phyloP scores from a whole-genome alignment of 2,888 invertebrate genomes.

The Chalcosyrphus nemorum region DNA sequence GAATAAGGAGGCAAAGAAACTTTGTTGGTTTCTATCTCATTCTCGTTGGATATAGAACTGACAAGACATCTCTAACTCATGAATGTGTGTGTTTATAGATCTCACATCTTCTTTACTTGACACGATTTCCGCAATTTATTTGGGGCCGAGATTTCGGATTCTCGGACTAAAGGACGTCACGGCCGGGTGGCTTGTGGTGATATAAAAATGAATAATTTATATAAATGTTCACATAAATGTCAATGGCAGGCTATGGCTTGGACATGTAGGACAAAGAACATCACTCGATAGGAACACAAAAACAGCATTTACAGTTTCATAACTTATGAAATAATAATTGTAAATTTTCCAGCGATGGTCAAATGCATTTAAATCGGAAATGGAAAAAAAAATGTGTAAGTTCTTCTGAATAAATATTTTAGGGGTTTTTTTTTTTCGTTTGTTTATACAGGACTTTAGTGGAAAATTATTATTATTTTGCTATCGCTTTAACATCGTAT shows the following conservation, averaged over 20 bases:
- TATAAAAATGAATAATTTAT: slow-evolving; percentile 69
- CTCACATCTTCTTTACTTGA: slow-evolving; percentile 53
- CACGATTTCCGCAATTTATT: slow-evolving; percentile 62
- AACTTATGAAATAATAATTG: slow-evolving; percentile 32
- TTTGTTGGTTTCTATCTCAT: slow-evolving; percentile 22
- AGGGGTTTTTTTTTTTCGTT: too few relatives aligned
- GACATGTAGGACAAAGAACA: slow-evolving; percentile 33
- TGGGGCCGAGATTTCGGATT: slow-evolving; percentile 52
- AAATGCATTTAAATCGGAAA: slow-evolving; percentile 2
- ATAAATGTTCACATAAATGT: slow-evolving; percentile 62
- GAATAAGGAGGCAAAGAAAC: slow-evolving; percentile 16
- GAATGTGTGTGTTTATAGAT: slow-evolving; percentile 7
- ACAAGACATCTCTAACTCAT: background rate
- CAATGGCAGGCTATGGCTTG: slow-evolving; percentile 46
- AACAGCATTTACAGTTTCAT: slow-evolving; percentile 33
- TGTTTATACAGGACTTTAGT: too few relatives aligned
- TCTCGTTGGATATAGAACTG: slow-evolving; percentile 23
- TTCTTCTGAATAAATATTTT: background rate
- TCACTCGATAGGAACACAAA: slow-evolving; percentile 15
- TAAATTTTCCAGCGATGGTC: background rate
- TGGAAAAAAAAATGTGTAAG: background rate
- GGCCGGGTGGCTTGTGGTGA: slow-evolving; percentile 29
- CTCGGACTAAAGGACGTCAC: background rate
- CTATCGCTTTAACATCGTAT: too few relatives aligned
- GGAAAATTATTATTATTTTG: too few relatives aligned